These are phyloP conservation scores for Zelleria hepariella DNA, from an alignment of 2,888 invertebrate genomes.

Conservation along the genomic window DNA sequence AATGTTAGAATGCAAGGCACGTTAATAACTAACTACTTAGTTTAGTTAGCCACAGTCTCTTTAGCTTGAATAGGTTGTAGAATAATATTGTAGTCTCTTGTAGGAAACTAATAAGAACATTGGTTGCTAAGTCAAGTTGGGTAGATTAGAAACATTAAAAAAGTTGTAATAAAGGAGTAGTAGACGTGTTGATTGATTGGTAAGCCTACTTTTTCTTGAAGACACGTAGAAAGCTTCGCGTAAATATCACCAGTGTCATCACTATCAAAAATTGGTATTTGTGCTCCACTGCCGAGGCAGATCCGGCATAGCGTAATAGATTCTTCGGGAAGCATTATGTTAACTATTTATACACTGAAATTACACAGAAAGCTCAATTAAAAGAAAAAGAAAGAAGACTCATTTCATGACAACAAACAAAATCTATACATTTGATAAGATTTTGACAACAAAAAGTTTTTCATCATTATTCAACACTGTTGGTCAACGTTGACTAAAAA, in stretches of 20 bases:
- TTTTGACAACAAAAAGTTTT: not conserved
- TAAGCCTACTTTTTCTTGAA: conserved; percentile 40
- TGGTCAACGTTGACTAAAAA: not conserved
- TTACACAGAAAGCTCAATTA: too few relatives aligned
- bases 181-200: not conserved
- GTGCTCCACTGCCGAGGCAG: conserved; percentile 45
- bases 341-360: not conserved
- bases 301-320: conserved; percentile 37
- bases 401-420: not conserved
- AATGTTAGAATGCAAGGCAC: conserved; percentile 14
- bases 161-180: too few relatives aligned
- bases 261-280: conserved; percentile 41
- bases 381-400: not conserved
- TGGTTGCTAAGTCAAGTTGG: not conserved
- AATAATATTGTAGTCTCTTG: not conserved
- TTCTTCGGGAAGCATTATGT: not conserved
- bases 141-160: too few relatives aligned
- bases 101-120: not conserved
- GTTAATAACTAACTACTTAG: not conserved
- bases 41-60: too few relatives aligned
- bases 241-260: conserved; percentile 20
- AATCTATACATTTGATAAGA: not conserved
- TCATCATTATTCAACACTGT: not conserved
- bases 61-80: not conserved
- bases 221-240: conserved; percentile 36